Base-by-base conservation (phyloP, 2,888 invertebrate genomes). In the Mesochorus sp. region DNA sequence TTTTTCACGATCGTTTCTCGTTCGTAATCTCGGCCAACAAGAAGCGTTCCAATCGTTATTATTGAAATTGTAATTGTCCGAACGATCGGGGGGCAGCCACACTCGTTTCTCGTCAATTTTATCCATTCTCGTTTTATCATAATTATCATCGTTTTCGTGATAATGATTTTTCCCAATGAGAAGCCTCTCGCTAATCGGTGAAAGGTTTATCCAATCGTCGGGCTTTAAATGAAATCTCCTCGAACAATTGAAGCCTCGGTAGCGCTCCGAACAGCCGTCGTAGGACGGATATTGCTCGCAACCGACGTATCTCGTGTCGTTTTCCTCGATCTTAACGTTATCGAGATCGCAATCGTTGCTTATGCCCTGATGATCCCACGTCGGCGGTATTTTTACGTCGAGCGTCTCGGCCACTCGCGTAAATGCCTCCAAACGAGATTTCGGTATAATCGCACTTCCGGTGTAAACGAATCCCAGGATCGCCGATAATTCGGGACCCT, bases 391-490 rank as follows among this genome's bases (percentile, higher is more conserved):
- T 5, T 81, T 79, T 4, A 90, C 88, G 14, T 80, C 87, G 1
- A 90, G 82, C 1, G 88, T 83, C 31, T 88, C 87, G 3, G 94
- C 92, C 1, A 94, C 93, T 24, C 93, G 92, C 34, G 95, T 88
- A 85, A 95, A 95, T 53, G 93, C 92, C 59, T 92, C 89, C 19
- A 95, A 84, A 75, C 93, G 92, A n/a, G 92, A 91, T 39, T 92
- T 92, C n/a, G 93, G 92, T 26, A 95, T 90, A 2, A 92, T 90
- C 0, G 94, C 94, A 87, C 93, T 94, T 67, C 95, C 95, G 42
- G 94, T 94, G 87, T 95, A 95, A 79, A 95, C 93, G 85, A 95
- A 95, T 84, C 94, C 94, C 42, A 95, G 92, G 5, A 95, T 92
- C 10, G 93, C 92, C 0, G 94, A 92, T 91, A 95, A 93, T 79